Conservation (phyloP, 2,888 invertebrate genomes). For the Troides oblongomaculatus region DNA sequence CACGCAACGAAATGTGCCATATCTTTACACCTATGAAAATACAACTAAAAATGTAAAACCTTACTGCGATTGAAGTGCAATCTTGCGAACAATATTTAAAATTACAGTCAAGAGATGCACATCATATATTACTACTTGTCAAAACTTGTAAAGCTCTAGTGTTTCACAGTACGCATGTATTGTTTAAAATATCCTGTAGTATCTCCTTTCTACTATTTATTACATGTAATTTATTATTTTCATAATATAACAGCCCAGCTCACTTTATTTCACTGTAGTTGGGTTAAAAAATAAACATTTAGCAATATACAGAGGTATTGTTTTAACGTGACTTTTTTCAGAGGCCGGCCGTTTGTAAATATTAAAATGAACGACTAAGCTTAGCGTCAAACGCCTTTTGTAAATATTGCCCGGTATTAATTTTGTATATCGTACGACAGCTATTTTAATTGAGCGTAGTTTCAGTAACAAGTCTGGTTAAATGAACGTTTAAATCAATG, state of each 20-base stretch:
- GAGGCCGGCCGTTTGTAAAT: conserved; percentile 63
- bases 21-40: background rate
- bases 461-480: conserved; percentile 21
- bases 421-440: conserved; percentile 24
- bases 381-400: conserved; percentile 40
- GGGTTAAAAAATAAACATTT: too few species aligned
- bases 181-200: too few species aligned
- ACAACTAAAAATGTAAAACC: background rate
- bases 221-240: too few species aligned
- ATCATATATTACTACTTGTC: too few species aligned
- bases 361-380: conserved; percentile 42
- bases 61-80: background rate
- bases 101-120: background rate
- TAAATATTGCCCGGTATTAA: conserved; percentile 36
- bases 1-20: conserved; percentile 7
- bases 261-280: too few species aligned
- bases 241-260: too few species aligned
- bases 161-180: too few species aligned
- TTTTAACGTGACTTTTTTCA: conserved; percentile 43
- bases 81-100: background rate
- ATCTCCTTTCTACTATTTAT: too few species aligned
- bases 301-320: background rate
- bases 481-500: conserved; percentile 17
- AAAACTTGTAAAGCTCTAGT: too few species aligned
- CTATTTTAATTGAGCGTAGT: conserved; percentile 24